These are phyloP conservation scores for Epicauta chinensis DNA, from an alignment of 1,140 invertebrate genomes.

Conservation along the genomic window DNA sequence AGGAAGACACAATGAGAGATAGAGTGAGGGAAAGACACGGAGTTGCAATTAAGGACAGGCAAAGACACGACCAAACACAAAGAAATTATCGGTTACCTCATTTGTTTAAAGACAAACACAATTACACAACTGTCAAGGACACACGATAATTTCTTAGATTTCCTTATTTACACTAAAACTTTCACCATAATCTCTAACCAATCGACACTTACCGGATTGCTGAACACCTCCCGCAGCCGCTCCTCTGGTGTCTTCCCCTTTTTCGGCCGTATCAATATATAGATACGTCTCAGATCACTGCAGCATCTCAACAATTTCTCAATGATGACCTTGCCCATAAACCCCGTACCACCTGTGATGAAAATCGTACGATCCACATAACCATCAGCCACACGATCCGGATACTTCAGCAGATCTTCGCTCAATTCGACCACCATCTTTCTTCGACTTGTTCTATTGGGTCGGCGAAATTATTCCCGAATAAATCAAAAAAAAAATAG, in stretches of 20 bases:
- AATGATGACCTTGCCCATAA: conserved; percentile 81
- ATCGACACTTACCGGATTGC: conserved; percentile 49
- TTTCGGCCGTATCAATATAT: conserved; percentile 74
- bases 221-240: conserved; percentile 57
- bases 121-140: not conserved
- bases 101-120: not conserved
- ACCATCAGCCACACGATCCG: conserved; percentile 51
- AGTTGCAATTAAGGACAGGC: too few relatives aligned
- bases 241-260: conserved; percentile 63
- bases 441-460: not conserved
- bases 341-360: conserved; percentile 70
- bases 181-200: not conserved
- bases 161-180: not conserved
- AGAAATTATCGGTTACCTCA: too few relatives aligned
- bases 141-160: too few relatives aligned
- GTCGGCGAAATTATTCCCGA: too few relatives aligned
- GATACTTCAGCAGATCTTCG: conserved; percentile 29
- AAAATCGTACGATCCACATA: conserved; percentile 50
- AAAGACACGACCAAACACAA: too few relatives aligned
- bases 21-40: too few relatives aligned
- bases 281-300: conserved; percentile 66
- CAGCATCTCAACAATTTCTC: conserved; percentile 73
- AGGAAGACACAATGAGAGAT: too few relatives aligned
- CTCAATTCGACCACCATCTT: not conserved
- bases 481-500: too few relatives aligned